Conservation (phyloP, 2,113 vertebrate genomes). For the Scopus umbretta region DNA sequence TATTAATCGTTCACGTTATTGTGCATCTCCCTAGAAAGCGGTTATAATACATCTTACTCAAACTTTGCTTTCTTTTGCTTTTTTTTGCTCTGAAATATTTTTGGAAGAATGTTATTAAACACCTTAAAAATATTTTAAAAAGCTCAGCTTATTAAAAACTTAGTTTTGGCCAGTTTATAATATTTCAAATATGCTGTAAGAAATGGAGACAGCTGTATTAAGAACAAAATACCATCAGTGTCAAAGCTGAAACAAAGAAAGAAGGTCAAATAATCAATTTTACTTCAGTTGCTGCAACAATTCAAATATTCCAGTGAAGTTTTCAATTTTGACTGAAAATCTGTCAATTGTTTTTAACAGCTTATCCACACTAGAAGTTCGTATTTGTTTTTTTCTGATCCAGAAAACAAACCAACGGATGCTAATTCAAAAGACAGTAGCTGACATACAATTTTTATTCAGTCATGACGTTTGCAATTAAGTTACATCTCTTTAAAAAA, state of each 20-base stretch:
- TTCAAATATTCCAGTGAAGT: background rate
- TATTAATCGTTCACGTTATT: background rate
- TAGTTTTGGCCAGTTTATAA: background rate
- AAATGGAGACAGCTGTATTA: background rate
- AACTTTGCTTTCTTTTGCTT: background rate
- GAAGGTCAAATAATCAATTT: background rate
- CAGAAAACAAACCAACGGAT: background rate
- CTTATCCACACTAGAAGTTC: background rate
- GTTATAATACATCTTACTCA: background rate
- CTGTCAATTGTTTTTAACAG: background rate
- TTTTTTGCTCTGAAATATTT: background rate
- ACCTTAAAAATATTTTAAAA: background rate
- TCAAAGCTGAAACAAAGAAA: background rate
- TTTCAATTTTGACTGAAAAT: background rate
- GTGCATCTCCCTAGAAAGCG: background rate
- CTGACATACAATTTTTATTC: background rate
- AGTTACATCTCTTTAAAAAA: background rate
- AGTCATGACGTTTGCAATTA: background rate
- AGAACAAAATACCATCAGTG: background rate
- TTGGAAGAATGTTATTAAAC: background rate
- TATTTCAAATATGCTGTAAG: background rate
- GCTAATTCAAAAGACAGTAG: background rate
- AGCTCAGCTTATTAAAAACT: background rate
- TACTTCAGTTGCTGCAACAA: background rate
- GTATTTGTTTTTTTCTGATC: background rate